Base-by-base conservation (phyloP, 2,888 invertebrate genomes). In the Apodemia zela region DNA sequence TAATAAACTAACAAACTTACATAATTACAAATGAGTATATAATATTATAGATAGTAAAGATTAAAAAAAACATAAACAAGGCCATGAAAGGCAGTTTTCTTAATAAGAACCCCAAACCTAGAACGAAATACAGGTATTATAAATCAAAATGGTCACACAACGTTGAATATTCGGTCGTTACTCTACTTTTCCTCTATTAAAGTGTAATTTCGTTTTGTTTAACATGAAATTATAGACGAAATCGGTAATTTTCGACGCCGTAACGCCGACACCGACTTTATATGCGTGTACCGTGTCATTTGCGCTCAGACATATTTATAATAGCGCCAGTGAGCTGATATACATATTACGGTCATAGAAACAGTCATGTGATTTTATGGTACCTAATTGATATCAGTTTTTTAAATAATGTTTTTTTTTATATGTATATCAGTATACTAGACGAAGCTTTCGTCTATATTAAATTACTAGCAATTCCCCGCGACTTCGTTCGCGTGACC, bases 111-210 rank as follows among this genome's bases (percentile, higher is more conserved):
- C 15, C 15, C 45, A 6, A 45, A 45, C 45, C 45, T 45, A 45
- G 45, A 42, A 42, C 15, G 42, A 79, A 42, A 60, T 3, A 35
- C 42, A 35, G 17, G 17, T 60, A 25, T 42, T 35, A 60, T 42
- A 42, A 42, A 17, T 60, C 45, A 63, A 38, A 54, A 51, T 21
- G 61, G 33, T 35, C 62, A 62, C 33, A 62, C 21, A 25, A 47
- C 47, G 61, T 61, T 61, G 18, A 38, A 42, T 61, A 61, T 54
- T 51, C 18, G 35, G 21, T 61, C 17, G 21, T 29, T 51, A 51
- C 54, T 60, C 49, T 42, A 21, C 17, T 49, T 60, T 25, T 21
- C 21, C 21, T 21, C 51, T 51, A 51, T 51, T 51, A 51, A 21
- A 51, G 15, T 13, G 25, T 54, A 51, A 51, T 51, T 51, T 51